Conservation (phyloP, 2,113 vertebrate species). For the Tringa solitaria region DNA sequence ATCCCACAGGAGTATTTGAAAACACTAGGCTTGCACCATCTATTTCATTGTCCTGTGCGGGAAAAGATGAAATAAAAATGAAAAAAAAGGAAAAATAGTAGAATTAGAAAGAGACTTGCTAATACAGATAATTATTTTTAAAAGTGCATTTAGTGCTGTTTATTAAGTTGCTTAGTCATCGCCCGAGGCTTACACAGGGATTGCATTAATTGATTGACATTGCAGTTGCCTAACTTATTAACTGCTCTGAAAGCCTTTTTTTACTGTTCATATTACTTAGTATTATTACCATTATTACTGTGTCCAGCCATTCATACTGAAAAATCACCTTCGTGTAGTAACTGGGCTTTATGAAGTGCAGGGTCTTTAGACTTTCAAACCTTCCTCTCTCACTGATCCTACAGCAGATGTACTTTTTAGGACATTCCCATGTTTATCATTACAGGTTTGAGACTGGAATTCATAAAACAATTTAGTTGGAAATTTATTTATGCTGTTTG, state of each 20-base stretch:
- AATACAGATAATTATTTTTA: not conserved
- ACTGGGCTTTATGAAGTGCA: not conserved
- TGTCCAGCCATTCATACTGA: not conserved
- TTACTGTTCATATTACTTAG: not conserved
- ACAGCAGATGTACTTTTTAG: not conserved
- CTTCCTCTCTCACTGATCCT: not conserved
- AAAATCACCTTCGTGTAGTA: not conserved
- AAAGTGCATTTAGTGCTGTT: not conserved
- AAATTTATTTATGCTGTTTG: not conserved
- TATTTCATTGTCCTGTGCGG: not conserved
- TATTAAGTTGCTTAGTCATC: not conserved
- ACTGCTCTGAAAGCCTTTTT: not conserved
- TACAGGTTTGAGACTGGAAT: not conserved
- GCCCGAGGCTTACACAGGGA: not conserved
- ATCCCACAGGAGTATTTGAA: not conserved
- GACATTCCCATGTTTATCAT: not conserved
- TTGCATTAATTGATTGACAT: not conserved
- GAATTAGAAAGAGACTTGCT: not conserved
- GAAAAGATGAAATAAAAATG: not conserved
- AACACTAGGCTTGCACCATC: not conserved
- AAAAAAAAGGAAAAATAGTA: not conserved
- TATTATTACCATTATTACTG: not conserved
- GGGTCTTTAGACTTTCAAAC: not conserved
- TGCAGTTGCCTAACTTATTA: not conserved
- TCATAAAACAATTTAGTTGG: not conserved